These are phyloP conservation scores for Syncerus caffer DNA, from an alignment of 2,797 vertebrate genomes.

Conservation along the genomic window DNA sequence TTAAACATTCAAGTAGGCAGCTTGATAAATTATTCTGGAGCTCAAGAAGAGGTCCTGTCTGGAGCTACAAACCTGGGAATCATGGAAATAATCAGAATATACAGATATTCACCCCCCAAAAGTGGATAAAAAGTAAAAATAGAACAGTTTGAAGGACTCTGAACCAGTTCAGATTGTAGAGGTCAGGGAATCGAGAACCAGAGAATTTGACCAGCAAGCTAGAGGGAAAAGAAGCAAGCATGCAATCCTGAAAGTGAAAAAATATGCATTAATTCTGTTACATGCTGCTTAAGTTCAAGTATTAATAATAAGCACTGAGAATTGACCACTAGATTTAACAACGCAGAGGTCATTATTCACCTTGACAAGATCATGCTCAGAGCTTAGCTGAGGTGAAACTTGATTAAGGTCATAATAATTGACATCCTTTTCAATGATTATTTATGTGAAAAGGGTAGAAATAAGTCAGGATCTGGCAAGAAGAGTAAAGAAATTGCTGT, in stretches of 20 bases:
- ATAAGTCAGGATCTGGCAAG: not conserved
- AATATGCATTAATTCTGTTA: not conserved
- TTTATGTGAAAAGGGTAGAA: not conserved
- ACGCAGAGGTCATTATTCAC: not conserved
- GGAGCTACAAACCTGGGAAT: not conserved
- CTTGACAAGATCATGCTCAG: not conserved
- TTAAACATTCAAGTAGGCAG: not conserved
- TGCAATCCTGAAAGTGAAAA: not conserved
- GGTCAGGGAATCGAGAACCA: not conserved
- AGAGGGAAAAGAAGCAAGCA: not conserved
- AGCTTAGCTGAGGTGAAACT: not conserved
- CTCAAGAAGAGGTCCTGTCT: not conserved
- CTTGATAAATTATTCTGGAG: not conserved
- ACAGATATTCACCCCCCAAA: not conserved
- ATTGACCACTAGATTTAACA: not conserved
- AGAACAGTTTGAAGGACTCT: not conserved
- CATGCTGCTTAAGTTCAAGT: not conserved
- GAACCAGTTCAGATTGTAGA: not conserved
- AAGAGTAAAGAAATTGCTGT: not conserved
- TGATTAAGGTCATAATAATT: not conserved
- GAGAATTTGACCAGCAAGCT: not conserved
- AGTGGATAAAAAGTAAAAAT: not conserved
- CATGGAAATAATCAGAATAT: not conserved
- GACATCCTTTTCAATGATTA: not conserved
- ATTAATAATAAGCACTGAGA: not conserved